Evolutionary conservation across 1,140 invertebrate genomes (phyloP).

Genomic region (Papilio glaucus): DNA sequence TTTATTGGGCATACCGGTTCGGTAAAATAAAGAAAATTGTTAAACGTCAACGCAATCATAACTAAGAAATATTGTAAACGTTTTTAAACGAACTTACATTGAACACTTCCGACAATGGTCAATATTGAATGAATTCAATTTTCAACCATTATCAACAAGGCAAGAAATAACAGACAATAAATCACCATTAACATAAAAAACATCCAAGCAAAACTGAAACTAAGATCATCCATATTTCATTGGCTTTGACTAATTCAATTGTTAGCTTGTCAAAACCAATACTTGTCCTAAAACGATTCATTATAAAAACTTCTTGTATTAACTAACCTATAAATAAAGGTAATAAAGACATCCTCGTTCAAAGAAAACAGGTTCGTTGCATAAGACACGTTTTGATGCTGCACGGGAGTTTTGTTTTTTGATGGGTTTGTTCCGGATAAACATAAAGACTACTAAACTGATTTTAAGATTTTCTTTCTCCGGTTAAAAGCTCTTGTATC

Average conservation of each 20-base stretch:
- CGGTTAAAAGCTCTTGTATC: too few relatives aligned
- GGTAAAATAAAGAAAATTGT: background rate
- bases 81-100: background rate
- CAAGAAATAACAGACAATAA: slow-evolving; percentile 51
- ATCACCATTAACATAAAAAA: slow-evolving; percentile 52
- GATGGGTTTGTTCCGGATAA: too few relatives aligned
- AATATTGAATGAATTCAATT: slow-evolving; percentile 39
- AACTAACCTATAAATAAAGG: background rate
- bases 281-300: background rate
- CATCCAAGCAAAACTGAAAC: slow-evolving; percentile 48
- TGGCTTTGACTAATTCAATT: slow-evolving; percentile 18
- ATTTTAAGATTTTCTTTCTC: too few relatives aligned
- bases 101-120: slow-evolving; percentile 1
- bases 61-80: too few relatives aligned
- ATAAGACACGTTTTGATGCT: too few relatives aligned
- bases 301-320: background rate
- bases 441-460: too few relatives aligned
- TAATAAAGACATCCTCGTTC: too few relatives aligned
- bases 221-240: slow-evolving; percentile 52
- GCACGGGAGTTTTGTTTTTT: too few relatives aligned
- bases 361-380: background rate
- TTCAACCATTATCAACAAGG: slow-evolving; percentile 57
- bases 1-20: too few relatives aligned
- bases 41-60: too few relatives aligned
- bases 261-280: slow-evolving; percentile 11